phyloP scores from a whole-genome alignment of 2,888 invertebrate species.

The Drosophila stalkeri region DNA sequence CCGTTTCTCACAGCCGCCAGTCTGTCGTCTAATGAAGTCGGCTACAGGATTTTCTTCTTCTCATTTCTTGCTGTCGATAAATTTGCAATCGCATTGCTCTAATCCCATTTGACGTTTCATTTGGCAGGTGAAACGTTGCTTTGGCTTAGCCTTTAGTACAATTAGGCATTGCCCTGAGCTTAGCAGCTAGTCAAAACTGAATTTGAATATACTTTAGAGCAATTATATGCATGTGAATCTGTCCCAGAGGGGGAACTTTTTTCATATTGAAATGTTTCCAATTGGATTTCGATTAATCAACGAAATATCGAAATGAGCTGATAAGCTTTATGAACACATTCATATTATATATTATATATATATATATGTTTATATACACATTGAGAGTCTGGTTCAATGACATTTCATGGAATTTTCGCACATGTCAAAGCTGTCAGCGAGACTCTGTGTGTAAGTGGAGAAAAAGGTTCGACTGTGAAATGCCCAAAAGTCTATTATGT shows the following conservation, averaged over 20 bases:
- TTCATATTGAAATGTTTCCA: background rate
- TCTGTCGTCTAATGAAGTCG: slow-evolving; percentile 39
- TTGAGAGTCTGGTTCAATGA: slow-evolving; percentile 3
- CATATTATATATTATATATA: background rate
- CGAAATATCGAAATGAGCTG: too few relatives aligned
- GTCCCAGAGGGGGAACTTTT: too few relatives aligned
- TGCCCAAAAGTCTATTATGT: slow-evolving; percentile 55
- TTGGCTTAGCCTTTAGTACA: background rate
- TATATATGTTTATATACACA: background rate
- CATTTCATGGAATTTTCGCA: background rate
- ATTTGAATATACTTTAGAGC: background rate
- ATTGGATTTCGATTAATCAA: background rate
- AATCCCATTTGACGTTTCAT: slow-evolving; percentile 34
- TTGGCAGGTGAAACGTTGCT: slow-evolving; percentile 16
- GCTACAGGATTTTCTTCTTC: background rate
- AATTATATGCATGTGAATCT: too few relatives aligned
- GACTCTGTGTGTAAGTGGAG: background rate
- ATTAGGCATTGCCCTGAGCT: background rate
- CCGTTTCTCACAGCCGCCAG: slow-evolving; percentile 3
- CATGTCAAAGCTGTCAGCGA: slow-evolving; percentile 22
- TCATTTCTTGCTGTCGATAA: slow-evolving; percentile 28
- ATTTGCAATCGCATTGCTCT: slow-evolving; percentile 39
- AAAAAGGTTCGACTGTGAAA: slow-evolving; percentile 25
- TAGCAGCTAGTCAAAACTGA: background rate
- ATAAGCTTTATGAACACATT: background rate